phyloP scores from a whole-genome alignment of 2,797 vertebrate genomes.

The Zalophus californianus region DNA sequence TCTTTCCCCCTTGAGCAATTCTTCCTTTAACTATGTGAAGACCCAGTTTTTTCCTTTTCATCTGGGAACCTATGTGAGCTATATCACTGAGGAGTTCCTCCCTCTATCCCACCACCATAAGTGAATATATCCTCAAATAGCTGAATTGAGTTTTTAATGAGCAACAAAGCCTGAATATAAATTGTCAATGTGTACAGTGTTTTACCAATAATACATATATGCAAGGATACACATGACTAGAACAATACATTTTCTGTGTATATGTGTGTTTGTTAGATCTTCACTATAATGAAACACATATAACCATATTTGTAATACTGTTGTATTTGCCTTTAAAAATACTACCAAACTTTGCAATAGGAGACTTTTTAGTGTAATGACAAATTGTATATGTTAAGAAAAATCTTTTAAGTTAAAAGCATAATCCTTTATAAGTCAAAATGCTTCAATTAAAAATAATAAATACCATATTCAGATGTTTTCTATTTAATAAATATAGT shows the following conservation, averaged over 20 bases:
- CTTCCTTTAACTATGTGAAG: constrained; percentile 57
- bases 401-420: neutral
- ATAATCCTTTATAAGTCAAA: constrained; percentile 16
- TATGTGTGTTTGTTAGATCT: neutral
- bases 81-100: neutral
- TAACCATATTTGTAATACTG: neutral
- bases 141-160: constrained; percentile 44
- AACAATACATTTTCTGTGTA: neutral
- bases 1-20: constrained; percentile 21
- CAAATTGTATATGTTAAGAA: neutral
- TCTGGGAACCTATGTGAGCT: constrained; percentile 12
- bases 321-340: constrained; percentile 26
- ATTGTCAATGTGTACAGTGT: neutral
- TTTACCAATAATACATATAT: neutral
- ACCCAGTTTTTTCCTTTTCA: constrained; percentile 2
- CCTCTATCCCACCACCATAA: neutral
- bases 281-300: neutral
- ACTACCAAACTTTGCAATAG: neutral
- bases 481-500: neutral
- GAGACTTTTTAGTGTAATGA: neutral
- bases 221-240: neutral
- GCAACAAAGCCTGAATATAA: constrained; percentile 10
- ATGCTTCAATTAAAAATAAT: constrained; percentile 18
- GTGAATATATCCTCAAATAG: constrained; percentile 24
- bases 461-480: neutral